Evolutionary conservation across 2,797 vertebrate genomes (phyloP).

Genomic region (Cossypha polioptera): DNA sequence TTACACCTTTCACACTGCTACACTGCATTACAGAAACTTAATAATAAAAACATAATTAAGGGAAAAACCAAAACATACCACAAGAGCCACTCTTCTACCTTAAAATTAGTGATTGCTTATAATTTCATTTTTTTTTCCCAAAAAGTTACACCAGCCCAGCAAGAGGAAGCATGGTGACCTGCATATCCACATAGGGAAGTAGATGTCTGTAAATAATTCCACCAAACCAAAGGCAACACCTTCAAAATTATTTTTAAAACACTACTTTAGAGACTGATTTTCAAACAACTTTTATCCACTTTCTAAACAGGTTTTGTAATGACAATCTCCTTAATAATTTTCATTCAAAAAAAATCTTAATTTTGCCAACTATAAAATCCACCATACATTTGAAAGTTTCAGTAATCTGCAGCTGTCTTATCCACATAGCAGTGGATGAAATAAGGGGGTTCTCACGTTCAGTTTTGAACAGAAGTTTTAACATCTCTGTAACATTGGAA

Average conservation of each 20-base stretch:
- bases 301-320: not conserved
- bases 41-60: not conserved
- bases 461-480: not conserved
- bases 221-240: not conserved
- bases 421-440: not conserved
- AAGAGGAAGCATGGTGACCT: not conserved
- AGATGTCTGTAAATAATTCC: not conserved
- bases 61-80: not conserved
- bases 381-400: not conserved
- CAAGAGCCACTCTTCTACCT: not conserved
- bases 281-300: not conserved
- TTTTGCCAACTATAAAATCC: not conserved
- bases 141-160: not conserved
- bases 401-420: not conserved
- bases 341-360: not conserved
- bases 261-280: not conserved
- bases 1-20: not conserved
- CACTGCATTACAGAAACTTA: not conserved
- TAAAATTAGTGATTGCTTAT: not conserved
- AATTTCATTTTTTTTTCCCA: not conserved
- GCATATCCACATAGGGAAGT: not conserved
- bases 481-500: not conserved
- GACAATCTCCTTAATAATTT: not conserved
- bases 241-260: not conserved
- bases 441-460: not conserved